phyloP scores from a whole-genome alignment of 2,888 invertebrate species.

The Lapara coniferarum region DNA sequence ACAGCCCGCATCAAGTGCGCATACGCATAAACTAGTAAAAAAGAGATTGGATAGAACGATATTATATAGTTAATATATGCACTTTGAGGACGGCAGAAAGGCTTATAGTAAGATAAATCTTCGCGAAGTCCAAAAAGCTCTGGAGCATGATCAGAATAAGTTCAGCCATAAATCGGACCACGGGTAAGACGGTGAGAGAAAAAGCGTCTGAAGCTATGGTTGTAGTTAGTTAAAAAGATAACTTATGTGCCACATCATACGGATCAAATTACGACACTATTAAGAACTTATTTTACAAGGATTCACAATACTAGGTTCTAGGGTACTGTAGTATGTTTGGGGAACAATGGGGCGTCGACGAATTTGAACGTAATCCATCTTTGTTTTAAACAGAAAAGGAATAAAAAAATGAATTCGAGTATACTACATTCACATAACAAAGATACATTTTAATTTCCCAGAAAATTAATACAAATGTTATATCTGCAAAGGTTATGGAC shows the following conservation, averaged over 20 bases:
- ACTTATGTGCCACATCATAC: not conserved
- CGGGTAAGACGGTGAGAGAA: not conserved
- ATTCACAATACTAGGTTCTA: constrained; percentile 3
- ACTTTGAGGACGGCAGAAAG: constrained; percentile 2
- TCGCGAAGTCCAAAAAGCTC: not conserved
- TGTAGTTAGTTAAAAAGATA: not conserved
- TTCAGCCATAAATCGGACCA: constrained; percentile 2
- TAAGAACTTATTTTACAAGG: constrained; percentile 7
- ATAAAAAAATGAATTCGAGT: too few relatives aligned
- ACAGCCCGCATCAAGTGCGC: too few relatives aligned
- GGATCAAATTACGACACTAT: not conserved
- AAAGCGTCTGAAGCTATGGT: not conserved
- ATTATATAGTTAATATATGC: not conserved
- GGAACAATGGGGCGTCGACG: not conserved
- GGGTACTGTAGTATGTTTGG: not conserved
- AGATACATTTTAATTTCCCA: too few relatives aligned
- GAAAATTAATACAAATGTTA: too few relatives aligned
- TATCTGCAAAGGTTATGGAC: too few relatives aligned
- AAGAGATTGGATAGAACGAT: too few relatives aligned
- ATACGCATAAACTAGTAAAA: too few relatives aligned
- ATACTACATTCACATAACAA: too few relatives aligned
- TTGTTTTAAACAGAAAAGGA: too few relatives aligned
- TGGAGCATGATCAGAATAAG: not conserved
- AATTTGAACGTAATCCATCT: too few relatives aligned
- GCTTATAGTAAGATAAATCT: constrained; percentile 5